Evolutionary conservation across 2,888 invertebrate genomes (phyloP), one percentile per base, ranked within the genome.

Genomic region (Sylvicola fuscatus): DNA sequence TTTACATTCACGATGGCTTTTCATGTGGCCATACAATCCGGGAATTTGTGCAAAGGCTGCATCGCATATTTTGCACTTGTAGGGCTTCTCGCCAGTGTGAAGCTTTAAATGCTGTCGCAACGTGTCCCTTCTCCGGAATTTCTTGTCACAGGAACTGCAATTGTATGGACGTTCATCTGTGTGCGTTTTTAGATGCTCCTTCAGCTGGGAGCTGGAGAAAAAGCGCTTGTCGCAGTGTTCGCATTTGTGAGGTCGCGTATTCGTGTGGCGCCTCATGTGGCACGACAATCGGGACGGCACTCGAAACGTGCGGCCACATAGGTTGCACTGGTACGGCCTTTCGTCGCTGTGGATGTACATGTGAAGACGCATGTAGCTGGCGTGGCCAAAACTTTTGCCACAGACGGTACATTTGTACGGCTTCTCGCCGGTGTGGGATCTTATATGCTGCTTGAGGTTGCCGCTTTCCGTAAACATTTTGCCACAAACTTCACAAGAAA

Each of bases 201-300:
- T 21, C 21, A 21, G 8, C 21, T 21, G 21, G 4, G 5, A 4
- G 8, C 21, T 21, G 21, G 5, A 21, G 21, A 6, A 21, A 21
- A 21, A 21, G 4, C 21, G 21, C 21, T 21, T 21, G 21, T 35
- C 35, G 14, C 35, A 35, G 5, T 29, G 10, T 2, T 15, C 21
- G 14, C 35, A 35, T 17, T 35, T 35, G 30, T 35, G 35, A 10
- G 35, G 35, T 30, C 30, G 29, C 3, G 30, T 35, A 13, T 35
- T 35, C 6, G 29, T 35, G 17, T 35, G 35, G 12, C 35, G 16
- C 17, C 21, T 27, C 35, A 35, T 35, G 30, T 35, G 35, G 11
- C 35, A 3, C 2, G 29, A 21, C 17, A 35, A 35, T 13, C 30
- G 35, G 30, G 29, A 29, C 3, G 35, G 30, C 15, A 30, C 30